Base-by-base conservation (phyloP, 2,113 vertebrate species). In the Azemiops feae region DNA sequence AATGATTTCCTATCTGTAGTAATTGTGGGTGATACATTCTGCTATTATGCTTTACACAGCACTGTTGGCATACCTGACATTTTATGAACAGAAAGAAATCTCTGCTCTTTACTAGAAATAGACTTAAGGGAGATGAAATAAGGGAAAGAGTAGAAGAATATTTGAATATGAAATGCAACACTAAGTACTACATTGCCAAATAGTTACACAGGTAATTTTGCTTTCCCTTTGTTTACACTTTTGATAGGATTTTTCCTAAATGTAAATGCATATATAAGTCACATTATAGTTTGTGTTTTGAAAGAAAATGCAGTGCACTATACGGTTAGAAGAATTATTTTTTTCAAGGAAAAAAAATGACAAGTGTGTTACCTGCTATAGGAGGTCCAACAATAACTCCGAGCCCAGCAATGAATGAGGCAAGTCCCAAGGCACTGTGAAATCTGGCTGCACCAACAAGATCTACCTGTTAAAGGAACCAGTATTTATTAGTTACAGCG, bases 381-480 rank as follows among this genome's bases (percentile, higher is more conserved):
- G 99, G 99, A 95, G 99, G 98, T 91, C 99, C 99, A 1, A 97
- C 98, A 86, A 99, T 96, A 93, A 98, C 97, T 81, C 98, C 98
- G 14, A 98, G 94, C 52, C 99, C 99, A 20, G 98, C 98, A 91
- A 99, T 99, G 96, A 99, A 99, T 97, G 98, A 95, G 45, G 99
- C 98, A 95, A 99, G 98, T 2, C 99, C 99, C 97, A 99, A 97
- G 50, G 98, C 98, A 93, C 97, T 98, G 96, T 99, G 98, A 85
- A 98, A 95, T 86, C 97, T 97, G 12, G 97, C 97, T 5, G 97
- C 96, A 0, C 98, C 98, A 88, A 98, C 98, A 0, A 99, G 96
- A 94, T 99, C 99, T 50, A 99, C 99, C 99, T 99, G 97, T 92
- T 92, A 2, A 90, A 34, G 20, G 85, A 95, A 3, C 5, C 39